Base-by-base conservation (phyloP, 2,888 invertebrate genomes). In the Cactoblastis cactorum region DNA sequence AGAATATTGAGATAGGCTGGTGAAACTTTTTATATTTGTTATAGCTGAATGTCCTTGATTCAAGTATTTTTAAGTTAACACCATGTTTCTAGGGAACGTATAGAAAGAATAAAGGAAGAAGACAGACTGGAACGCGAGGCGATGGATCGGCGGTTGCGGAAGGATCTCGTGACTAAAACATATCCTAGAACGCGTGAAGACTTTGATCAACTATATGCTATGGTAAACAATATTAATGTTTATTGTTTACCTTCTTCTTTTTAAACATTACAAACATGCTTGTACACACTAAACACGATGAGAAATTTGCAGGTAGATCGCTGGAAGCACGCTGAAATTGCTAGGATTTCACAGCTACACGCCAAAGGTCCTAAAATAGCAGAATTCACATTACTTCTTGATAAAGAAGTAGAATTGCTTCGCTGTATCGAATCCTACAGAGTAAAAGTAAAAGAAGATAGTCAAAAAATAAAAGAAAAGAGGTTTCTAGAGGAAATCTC, bases 401-500 rank as follows among this genome's bases (percentile, higher is more conserved):
- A 95, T 56, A 94, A 94, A 74, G 95, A 95, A 77, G 92, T 95
- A 11, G 91, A 93, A 66, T 83, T 94, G 63, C 77, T 95, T 0
- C 90, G 91, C 39, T 92, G 93, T 15, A 93, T 96, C 51, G 95
- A 95, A 69, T 90, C 89, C 38, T 93, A 94, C 56, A 87, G 93
- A 55, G 90, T 90, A 1, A 86, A 92, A 61, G 90, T 94, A 1
- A 91, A 81, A 64, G 88, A 92, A 60, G 92, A 93, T 52, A 83
- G 91, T 64, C 85, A 90, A 57, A 91, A 92, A 57, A 91, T 91
- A 50, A 92, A 90, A 58, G 91, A 93, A 47, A 86, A 92, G 43
- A 87, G 90, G 54, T 92, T 95, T 66, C 84, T 96, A 38, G 92
- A 93, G 56, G 90, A 91, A 62, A 91, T 95, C 68, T 93, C 94